A percentile compares a stretch with the other conserved stretches of the same genome.
These are phyloP conservation scores for Sphaeramia orbicularis DNA, from an alignment of 2,797 vertebrate species.

Conservation along the genomic window DNA sequence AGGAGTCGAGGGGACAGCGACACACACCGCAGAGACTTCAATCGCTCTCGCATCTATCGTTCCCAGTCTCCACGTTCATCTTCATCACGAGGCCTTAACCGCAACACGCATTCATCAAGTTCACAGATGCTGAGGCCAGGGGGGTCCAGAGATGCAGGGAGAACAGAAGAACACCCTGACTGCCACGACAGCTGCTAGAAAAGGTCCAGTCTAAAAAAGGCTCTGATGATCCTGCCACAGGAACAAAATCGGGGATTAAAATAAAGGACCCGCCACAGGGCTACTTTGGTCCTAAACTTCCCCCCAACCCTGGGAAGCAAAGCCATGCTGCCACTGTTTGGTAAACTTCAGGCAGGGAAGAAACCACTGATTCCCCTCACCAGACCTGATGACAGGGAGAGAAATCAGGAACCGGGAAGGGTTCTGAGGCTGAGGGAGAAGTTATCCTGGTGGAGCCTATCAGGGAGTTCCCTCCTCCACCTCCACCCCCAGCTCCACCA, in stretches of 20 bases:
- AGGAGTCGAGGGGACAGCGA: constrained; percentile 88
- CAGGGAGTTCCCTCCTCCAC: constrained; percentile 87
- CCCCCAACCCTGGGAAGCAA: constrained; percentile 94
- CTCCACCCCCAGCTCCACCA: constrained; percentile 82
- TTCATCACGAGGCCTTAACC: constrained; percentile 76
- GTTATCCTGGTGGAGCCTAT: constrained; percentile 86
- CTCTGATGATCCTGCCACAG: constrained; percentile 80
- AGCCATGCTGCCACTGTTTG: constrained; percentile 93
- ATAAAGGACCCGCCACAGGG: constrained; percentile 98
- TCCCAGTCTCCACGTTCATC: constrained; percentile 94
- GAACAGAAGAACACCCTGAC: constrained; percentile 93
- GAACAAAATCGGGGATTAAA: constrained; percentile 90
- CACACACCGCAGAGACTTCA: constrained; percentile 90
- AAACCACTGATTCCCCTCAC: constrained; percentile 85
- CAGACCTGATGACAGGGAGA: constrained; percentile 83
- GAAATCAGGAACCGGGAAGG: constrained; percentile 79
- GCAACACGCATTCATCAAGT: constrained; percentile 74
- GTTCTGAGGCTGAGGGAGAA: constrained; percentile 79
- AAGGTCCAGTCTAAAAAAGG: constrained; percentile 93
- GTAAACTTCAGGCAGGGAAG: constrained; percentile 92
- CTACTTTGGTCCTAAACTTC: constrained; percentile 97
- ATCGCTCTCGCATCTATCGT: constrained; percentile 94
- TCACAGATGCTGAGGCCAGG: constrained; percentile 73
- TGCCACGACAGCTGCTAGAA: constrained; percentile 93
- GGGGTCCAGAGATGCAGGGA: constrained; percentile 79